Base-by-base conservation (phyloP, 2,797 vertebrate species). In the Salmo trutta region DNA sequence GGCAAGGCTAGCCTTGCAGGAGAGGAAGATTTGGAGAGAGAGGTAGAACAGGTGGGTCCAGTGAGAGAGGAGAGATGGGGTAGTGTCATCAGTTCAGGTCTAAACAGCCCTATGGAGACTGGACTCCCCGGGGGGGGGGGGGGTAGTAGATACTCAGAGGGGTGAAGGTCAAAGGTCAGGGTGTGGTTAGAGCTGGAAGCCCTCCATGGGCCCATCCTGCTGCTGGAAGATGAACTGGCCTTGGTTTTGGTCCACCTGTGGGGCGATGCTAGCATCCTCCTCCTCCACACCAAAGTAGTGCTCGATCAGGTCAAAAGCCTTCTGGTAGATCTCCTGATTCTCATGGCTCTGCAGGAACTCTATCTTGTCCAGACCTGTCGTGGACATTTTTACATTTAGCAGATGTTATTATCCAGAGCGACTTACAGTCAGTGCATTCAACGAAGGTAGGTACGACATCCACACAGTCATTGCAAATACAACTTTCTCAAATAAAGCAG, bases 141-240 rank as follows among this genome's bases (percentile, higher is more conserved):
- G 12, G 8, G 73, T 52, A 29, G 19, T 79, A 70, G 80, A 64
- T 24, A 67, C 54, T 73, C 73, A 62, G 36, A 77, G 56, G 29
- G 5, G 66, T 41, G 21, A 59, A 65, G 68, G 56, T 64, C 16
- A 53, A 16, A 33, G 47, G 62, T 15, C n/a, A 6, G 14, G 5
- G 5, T 54, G 56, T 64, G 47, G 75, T 93, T 91, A 94, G 81
- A 97, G 93, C 77, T 98, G 96, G 88, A 97, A 98, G 1, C 95
- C 96, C 72, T 96, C 96, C 94, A 97, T 95, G 71, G 96, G 96
- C 80, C 95, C 95, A 79, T 97, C 96, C 74, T 94, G 93, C 77
- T 94, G 93, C 77, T 97, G 96, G 92, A 97, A 97, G 82, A 97
- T 91, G 85, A 96, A 97, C 85, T 97, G 97, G 53, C 94, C 96